phyloP scores from a whole-genome alignment of 2,113 vertebrate genomes.

The Larimichthys polyactis region DNA sequence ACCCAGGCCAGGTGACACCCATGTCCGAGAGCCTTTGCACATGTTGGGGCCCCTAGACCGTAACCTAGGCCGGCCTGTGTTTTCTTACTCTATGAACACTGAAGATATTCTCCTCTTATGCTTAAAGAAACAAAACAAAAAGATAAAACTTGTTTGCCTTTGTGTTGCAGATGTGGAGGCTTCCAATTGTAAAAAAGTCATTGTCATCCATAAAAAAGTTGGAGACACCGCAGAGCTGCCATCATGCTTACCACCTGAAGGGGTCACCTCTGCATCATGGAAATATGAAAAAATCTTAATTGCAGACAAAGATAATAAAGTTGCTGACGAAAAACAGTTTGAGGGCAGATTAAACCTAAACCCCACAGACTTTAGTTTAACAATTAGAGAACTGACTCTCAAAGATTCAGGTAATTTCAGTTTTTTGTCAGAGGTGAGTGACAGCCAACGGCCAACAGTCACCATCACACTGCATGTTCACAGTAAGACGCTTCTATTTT shows the following conservation, averaged over 20 bases:
- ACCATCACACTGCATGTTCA: conserved; percentile 45
- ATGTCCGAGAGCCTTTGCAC: no score
- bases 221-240: conserved; percentile 61
- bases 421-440: fast-evolving
- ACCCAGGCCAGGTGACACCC: no score
- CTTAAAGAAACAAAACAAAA: no score
- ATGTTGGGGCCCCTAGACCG: no score
- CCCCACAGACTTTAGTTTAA: conserved; percentile 32
- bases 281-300: fast-evolving
- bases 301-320: fast-evolving
- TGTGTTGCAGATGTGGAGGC: conserved; percentile 61
- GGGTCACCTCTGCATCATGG: fast-evolving
- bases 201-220: conserved; percentile 43
- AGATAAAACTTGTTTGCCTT: neutral
- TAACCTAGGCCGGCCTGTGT: no score
- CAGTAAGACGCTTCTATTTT: conserved; percentile 46
- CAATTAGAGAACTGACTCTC: conserved; percentile 28
- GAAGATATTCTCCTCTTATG: no score
- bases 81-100: no score
- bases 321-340: fast-evolving
- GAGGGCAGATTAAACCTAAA: neutral
- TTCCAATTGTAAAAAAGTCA: neutral
- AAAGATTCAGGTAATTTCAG: conserved; percentile 54
- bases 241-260: neutral
- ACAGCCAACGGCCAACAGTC: fast-evolving